These are phyloP conservation scores for Spodoptera picta DNA, from an alignment of 2,888 invertebrate genomes.

Conservation along the genomic window DNA sequence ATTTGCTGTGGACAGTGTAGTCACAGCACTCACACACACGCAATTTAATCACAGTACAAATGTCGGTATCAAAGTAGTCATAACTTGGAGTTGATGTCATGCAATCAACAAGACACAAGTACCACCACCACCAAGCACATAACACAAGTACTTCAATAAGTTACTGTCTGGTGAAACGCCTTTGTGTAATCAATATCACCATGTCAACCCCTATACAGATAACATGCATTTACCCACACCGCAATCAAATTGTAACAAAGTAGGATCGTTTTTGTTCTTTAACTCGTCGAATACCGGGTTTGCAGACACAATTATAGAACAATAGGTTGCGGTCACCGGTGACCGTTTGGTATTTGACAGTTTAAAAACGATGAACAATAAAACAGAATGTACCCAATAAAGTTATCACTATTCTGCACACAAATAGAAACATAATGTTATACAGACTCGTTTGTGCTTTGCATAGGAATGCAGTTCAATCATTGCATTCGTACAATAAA, in stretches of 20 bases:
- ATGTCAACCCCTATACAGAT: conserved; percentile 65
- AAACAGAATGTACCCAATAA: conserved; percentile 12
- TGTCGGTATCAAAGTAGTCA: conserved; percentile 30
- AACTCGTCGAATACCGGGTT: too few species aligned
- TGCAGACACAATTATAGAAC: too few species aligned
- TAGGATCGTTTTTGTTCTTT: not conserved
- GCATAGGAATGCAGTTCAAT: conserved; percentile 51
- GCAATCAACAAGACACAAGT: conserved; percentile 37
- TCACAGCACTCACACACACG: conserved; percentile 44
- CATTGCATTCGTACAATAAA: conserved; percentile 19
- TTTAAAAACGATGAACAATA: conserved; percentile 9
- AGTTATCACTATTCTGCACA: conserved; percentile 23
- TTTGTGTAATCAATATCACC: conserved; percentile 71
- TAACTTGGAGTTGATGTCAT: conserved; percentile 63
- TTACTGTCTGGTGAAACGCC: conserved; percentile 23
- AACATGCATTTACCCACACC: not conserved
- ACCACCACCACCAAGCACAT: conserved; percentile 5
- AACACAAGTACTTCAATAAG: conserved; percentile 5
- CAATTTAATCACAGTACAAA: conserved; percentile 37
- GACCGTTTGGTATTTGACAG: too few species aligned
- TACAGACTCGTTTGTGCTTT: conserved; percentile 54
- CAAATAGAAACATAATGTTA: conserved; percentile 12
- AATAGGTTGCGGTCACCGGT: too few species aligned
- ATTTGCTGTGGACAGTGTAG: conserved; percentile 59
- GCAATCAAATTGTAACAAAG: not conserved